Conservation (phyloP, 2,113 vertebrate species). For the Sclerurus mexicanus region DNA sequence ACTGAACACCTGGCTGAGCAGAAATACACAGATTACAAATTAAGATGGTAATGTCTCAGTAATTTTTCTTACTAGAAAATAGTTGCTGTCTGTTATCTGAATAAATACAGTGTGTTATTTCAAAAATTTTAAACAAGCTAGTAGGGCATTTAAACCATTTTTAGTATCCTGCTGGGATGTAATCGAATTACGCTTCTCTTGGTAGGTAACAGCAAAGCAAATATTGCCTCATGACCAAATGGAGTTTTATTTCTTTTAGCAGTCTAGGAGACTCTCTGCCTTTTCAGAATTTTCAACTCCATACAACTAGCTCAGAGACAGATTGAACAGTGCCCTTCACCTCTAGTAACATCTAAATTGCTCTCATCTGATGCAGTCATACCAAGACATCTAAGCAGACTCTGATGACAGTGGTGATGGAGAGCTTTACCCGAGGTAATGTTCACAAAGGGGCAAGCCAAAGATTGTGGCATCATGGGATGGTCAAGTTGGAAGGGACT, state of each 20-base stretch:
- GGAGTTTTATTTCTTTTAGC: neutral
- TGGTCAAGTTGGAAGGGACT: neutral
- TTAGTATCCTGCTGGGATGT: neutral
- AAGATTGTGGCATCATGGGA: neutral
- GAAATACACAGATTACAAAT: slow-evolving; percentile 2
- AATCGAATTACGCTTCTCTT: neutral
- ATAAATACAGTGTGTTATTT: neutral
- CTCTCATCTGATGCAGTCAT: neutral
- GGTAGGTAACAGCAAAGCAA: neutral
- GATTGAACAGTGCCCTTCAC: neutral
- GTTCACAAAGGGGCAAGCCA: neutral
- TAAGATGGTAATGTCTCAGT: neutral
- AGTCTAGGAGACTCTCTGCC: neutral
- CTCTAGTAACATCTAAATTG: neutral
- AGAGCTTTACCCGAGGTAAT: accelerated
- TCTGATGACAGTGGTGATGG: neutral
- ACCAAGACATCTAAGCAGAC: neutral
- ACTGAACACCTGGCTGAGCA: neutral
- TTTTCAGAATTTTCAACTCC: neutral
- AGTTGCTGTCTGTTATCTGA: neutral
- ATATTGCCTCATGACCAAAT: neutral
- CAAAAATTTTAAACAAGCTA: neutral
- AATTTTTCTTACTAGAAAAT: neutral
- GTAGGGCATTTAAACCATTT: neutral
- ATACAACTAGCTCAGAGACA: neutral